phyloP scores from a whole-genome alignment of 2,797 vertebrate species.

The Fistularia tabacaria region DNA sequence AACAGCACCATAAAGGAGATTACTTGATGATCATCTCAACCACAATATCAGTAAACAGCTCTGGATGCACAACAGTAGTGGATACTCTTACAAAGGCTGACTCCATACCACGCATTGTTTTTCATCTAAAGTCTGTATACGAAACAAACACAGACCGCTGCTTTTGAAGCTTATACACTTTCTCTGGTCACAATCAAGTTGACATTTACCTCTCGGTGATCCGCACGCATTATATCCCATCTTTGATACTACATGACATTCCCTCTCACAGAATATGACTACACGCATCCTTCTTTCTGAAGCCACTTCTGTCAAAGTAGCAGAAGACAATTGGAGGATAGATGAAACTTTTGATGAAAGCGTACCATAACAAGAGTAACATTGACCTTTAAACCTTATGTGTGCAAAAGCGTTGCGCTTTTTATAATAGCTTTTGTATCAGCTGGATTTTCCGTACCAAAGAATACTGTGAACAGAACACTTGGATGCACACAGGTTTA shows the following conservation, averaged over 20 bases:
- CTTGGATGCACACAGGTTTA: too few relatives aligned
- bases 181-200: conserved; percentile 55
- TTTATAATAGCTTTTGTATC: too few relatives aligned
- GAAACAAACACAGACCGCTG: conserved; percentile 46
- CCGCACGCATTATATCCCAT: conserved; percentile 54
- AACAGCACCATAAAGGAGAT: too few relatives aligned
- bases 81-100: conserved; percentile 10
- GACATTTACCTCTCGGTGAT: conserved; percentile 63
- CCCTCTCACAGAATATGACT: conserved; percentile 53
- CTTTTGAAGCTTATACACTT: conserved; percentile 57
- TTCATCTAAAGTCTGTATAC: conserved; percentile 45
- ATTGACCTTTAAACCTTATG: conserved; percentile 5
- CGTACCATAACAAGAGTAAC: conserved; percentile 8
- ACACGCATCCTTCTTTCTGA: conserved; percentile 23
- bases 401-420: not conserved
- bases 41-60: too few relatives aligned
- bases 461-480: too few relatives aligned
- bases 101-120: conserved; percentile 34
- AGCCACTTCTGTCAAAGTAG: conserved; percentile 3
- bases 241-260: conserved; percentile 61
- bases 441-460: too few relatives aligned
- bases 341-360: conserved; percentile 10
- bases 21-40: too few relatives aligned
- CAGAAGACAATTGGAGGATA: conserved; percentile 35
- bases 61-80: too few relatives aligned